phyloP scores from a whole-genome alignment of 2,113 vertebrate genomes.

The Papio anubis region DNA sequence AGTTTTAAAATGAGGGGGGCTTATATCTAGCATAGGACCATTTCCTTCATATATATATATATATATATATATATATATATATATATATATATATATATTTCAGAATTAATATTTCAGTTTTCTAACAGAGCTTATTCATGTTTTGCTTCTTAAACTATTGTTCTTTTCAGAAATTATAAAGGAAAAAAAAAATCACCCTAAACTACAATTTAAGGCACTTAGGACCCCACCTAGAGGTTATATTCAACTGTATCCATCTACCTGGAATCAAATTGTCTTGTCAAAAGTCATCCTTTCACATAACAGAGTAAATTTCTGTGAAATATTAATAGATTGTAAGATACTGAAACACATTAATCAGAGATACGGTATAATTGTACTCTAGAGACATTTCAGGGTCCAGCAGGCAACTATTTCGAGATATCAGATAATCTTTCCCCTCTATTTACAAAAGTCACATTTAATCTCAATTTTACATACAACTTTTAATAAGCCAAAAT shows the following conservation, averaged over 20 bases:
- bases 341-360: slow-evolving; percentile 48
- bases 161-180: slow-evolving; percentile 37
- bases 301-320: background rate
- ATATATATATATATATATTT: background rate
- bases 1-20: slow-evolving; percentile 28
- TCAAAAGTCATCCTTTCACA: background rate
- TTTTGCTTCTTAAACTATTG: slow-evolving; percentile 39
- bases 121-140: background rate
- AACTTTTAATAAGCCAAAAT: slow-evolving; percentile 10
- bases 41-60: background rate
- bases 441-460: slow-evolving; percentile 8
- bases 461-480: background rate
- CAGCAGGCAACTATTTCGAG: background rate
- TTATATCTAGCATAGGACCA: background rate
- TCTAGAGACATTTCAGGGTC: background rate
- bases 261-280: background rate
- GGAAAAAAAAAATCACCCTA: background rate
- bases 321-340: slow-evolving; percentile 33
- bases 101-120: slow-evolving; percentile 14
- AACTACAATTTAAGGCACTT: slow-evolving; percentile 11
- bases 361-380: background rate
- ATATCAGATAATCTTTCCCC: background rate
- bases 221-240: slow-evolving; percentile 15
- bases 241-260: slow-evolving; percentile 17
- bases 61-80: background rate